Base-by-base conservation (phyloP, 2,888 invertebrate species). In the Drosophila greeni region DNA sequence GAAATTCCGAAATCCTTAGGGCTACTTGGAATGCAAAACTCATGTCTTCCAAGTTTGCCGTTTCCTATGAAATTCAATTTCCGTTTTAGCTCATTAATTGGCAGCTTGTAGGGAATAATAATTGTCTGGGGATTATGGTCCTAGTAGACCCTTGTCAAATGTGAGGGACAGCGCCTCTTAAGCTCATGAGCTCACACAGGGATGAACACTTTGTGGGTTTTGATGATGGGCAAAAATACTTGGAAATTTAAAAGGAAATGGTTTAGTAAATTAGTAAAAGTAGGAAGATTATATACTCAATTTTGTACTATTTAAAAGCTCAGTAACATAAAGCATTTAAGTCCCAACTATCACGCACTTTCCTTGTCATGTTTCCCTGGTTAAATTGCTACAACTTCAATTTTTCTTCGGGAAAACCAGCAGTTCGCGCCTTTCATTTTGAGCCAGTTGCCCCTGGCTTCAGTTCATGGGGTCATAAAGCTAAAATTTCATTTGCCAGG, bases 81-180 rank as follows among this genome's bases (percentile, higher is more conserved):
- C 20, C 45, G 5, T 20, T 31, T 47, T 20, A 47, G 45, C 45
- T 47, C 45, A 42, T 55, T 59, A 45, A 42, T 57, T 57, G 59
- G 18, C 36, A 36, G 43, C 57, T 43, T 36, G 45, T 47, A 31
- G 14, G 31, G 45, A 18, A 47, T 47, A 31, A 47, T 47, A 47
- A 47, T 47, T 47, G 31, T 31, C 31, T 47, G 31, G 45, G 20
- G 20, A 31, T 8, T 7, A 29, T 29, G 7, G 43, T 7, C 18
- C 14, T 31, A 20, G 29, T 31, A 20, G 29, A 47, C 45, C 45
- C 45, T 47, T 29, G 14, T 47, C 45, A 47, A 47, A 31, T 47
- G 18, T 47, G 31, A 18, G 45, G 18, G 18, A 45, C 14, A 6
- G 29, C 29, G 29, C 18, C 18, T 45, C 14, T 45, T 20, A 14